Evolutionary conservation across 1,140 invertebrate species (phyloP), one percentile per base, ranked within the genome.

Genomic region (Pissodes strobi): DNA sequence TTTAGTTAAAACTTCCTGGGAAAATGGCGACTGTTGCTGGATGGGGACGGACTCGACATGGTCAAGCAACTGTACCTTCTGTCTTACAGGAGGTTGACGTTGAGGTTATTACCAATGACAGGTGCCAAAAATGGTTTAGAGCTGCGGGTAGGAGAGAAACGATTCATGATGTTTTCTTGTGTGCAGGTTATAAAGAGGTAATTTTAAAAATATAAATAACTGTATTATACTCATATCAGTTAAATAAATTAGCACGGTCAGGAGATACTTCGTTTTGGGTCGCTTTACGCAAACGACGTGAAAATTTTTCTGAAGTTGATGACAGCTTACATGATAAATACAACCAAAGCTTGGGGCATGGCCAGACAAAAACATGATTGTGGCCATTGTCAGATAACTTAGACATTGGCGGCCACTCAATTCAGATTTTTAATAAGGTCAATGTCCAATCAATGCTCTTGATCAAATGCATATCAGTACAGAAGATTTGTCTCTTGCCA

Each of bases 161-260:
- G 0, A 96, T 97, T 66, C 91, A 94, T 65, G 92, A 96, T 69
- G 93, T 95, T 0, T 96, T 97, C 76, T 81, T 96, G 0, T 97
- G 94, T 77, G 94, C 94, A 2, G 94, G 94, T 21, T 93, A 93
- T 64, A 92, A 93, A 77, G 90, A 94, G 78, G 91, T 89, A 56
- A 19, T 53, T 57, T 49, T n/a, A n/a, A n/a, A n/a, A n/a, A n/a
- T 1, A 2, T 23, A 51, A 8, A 46, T 21, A 17, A 45, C 6
- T n/a, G 19, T 8, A 41, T 41, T 8, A 4, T 8, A 4, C 5
- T 3, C 38, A 41, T 41, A 41, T n/a, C n/a, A n/a, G n/a, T n/a
- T n/a, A 30, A 58, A 43, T 56, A 43, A 43, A 41, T 41, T 41
- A 5, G 5, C 38, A 41, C 5, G 6, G 5, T 13, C 13, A 13